phyloP scores from a whole-genome alignment of 2,113 vertebrate genomes.

The Mastomys coucha region DNA sequence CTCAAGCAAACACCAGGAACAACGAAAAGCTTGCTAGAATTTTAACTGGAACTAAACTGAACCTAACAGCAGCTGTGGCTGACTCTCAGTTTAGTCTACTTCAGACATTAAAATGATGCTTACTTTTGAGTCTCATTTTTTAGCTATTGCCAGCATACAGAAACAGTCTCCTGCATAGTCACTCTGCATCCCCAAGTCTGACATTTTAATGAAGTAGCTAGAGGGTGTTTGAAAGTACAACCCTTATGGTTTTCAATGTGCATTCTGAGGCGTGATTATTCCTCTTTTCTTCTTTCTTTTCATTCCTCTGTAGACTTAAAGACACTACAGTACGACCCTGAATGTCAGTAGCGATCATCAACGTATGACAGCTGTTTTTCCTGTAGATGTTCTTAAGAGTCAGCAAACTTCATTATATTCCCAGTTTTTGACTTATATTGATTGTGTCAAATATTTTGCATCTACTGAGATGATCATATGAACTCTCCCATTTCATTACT shows the following conservation, averaged over 20 bases:
- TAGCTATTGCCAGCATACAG: background rate
- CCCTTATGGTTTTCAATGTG: no score
- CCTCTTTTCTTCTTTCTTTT: background rate
- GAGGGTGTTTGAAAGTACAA: background rate
- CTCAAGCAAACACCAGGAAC: background rate
- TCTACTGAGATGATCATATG: background rate
- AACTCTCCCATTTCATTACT: background rate
- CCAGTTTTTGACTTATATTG: background rate
- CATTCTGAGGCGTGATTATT: background rate
- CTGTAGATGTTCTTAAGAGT: background rate
- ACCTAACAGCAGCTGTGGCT: background rate
- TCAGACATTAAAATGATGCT: constrained; percentile 13
- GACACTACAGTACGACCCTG: background rate
- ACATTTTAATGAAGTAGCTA: background rate
- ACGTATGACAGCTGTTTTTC: background rate
- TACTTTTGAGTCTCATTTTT: background rate
- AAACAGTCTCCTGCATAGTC: background rate
- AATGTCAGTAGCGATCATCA: background rate
- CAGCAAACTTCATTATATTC: background rate
- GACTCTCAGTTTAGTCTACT: background rate
- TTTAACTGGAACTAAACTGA: background rate
- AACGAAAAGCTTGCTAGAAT: background rate
- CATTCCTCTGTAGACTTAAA: background rate
- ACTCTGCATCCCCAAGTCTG: background rate
- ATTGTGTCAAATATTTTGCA: background rate